These are phyloP conservation scores for Podarcis cretensis DNA, from an alignment of 2,113 vertebrate genomes.

Conservation along the genomic window DNA sequence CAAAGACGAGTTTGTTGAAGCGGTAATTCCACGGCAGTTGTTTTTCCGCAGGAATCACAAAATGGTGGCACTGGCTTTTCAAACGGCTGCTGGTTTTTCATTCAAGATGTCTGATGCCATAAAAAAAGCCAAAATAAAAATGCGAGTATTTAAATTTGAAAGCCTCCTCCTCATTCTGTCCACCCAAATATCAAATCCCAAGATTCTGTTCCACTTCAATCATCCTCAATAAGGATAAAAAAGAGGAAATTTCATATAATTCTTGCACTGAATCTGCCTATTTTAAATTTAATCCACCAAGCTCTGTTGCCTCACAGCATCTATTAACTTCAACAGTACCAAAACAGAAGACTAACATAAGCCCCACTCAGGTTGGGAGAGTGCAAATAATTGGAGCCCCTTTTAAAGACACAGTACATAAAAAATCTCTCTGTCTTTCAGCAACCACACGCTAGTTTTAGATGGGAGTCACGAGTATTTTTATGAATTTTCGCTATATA, in stretches of 20 bases:
- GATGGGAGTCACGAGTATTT: neutral
- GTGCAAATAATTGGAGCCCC: neutral
- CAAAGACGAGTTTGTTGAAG: neutral
- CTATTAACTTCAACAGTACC: neutral
- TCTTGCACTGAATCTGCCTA: neutral
- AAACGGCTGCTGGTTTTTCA: neutral
- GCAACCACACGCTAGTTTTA: neutral
- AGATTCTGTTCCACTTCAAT: neutral
- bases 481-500: neutral
- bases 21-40: neutral
- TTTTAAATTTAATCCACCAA: neutral
- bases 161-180: neutral
- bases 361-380: neutral
- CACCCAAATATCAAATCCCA: neutral
- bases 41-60: slow-evolving; percentile 7
- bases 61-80: slow-evolving; percentile 8
- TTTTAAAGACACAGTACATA: neutral
- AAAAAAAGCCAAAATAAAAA: neutral
- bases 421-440: neutral
- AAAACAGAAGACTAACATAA: neutral
- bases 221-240: neutral
- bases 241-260: neutral
- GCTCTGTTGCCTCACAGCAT: neutral
- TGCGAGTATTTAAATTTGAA: neutral
- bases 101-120: neutral